Evolutionary conservation across 2,113 vertebrate genomes (phyloP), one percentile per base, ranked within the genome.

Genomic region (Vimba vimba): DNA sequence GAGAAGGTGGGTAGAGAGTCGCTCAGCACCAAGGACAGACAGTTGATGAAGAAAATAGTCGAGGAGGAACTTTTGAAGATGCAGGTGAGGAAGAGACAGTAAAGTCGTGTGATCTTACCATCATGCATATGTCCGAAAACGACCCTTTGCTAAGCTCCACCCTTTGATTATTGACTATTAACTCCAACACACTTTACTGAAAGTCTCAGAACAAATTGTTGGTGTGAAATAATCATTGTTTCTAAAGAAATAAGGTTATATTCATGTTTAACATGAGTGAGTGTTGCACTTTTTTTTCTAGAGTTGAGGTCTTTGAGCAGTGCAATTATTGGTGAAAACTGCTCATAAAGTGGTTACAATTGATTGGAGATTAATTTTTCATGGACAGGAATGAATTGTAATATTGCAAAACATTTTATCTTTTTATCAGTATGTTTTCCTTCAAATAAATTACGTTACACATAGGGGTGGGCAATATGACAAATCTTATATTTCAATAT

Each of bases 41-140:
- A 12, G 59, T 45, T 91, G 4, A 90, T 95, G 80, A 95, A 94
- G 81, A 79, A 36, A 50, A 90, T 91, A 25, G 93, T 94, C 39
- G 66, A 92, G 83, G 91, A 95, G 78, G 94, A 94, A 47, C 88
- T 95, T 13, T 17, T 90, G 23, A 94, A 93, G 69, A 95, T 95
- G 93, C 91, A 94, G 93, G 94, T 94, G 89, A 52, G 15, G 55
- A 15, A 19, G 30, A 23, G 19, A 39, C 27, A 0, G 45, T 21
- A 6, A 57, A 36, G 19, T 59, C 10, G 1, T 78, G 76, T 23
- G 36, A 6, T 69, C 66, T 36, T 69, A 10, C 33, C 17, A 10
- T 30, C 25, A 33, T 43, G 1, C 19, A 69, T 69, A 17, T 69
- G 30, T 23, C 19, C 4, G 4, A 11, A 71, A 71, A 71, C 19